Evolutionary conservation across 1,140 invertebrate genomes (phyloP).

Genomic region (Lanistes nyassanus): DNA sequence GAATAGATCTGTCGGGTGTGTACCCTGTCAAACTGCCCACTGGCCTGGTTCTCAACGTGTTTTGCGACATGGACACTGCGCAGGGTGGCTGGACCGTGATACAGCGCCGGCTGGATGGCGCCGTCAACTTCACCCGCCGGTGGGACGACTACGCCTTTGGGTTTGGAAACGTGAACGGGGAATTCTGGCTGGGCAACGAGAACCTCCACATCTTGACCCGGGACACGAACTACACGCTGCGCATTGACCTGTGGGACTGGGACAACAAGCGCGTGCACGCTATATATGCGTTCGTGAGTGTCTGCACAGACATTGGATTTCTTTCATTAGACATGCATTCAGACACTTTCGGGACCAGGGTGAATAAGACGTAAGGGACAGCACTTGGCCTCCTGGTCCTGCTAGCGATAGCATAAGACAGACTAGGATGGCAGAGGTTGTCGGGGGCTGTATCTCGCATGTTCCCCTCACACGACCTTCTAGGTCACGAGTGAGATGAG

Average conservation of each 20-base stretch:
- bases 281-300: conserved; percentile 40
- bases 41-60: conserved; percentile 74
- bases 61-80: conserved; percentile 78
- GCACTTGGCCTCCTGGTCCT: no score
- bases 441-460: no score
- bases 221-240: conserved; percentile 81
- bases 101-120: conserved; percentile 82
- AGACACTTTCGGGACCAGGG: no score
- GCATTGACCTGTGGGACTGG: conserved; percentile 93
- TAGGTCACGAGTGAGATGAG: no score
- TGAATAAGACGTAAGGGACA: no score
- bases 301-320: background rate
- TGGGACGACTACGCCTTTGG: conserved; percentile 96
- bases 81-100: conserved; percentile 90
- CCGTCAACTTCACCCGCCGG: conserved; percentile 85
- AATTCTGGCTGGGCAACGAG: conserved; percentile 70
- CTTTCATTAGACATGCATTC: no score
- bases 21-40: conserved; percentile 79
- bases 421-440: no score
- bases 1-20: conserved; percentile 67
- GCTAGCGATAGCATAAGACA: no score
- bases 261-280: conserved; percentile 80
- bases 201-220: conserved; percentile 65
- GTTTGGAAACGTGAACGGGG: conserved; percentile 87
- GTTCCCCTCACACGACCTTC: no score